Evolutionary conservation across 2,888 invertebrate genomes (phyloP).

Genomic region (Torymus texanus): DNA sequence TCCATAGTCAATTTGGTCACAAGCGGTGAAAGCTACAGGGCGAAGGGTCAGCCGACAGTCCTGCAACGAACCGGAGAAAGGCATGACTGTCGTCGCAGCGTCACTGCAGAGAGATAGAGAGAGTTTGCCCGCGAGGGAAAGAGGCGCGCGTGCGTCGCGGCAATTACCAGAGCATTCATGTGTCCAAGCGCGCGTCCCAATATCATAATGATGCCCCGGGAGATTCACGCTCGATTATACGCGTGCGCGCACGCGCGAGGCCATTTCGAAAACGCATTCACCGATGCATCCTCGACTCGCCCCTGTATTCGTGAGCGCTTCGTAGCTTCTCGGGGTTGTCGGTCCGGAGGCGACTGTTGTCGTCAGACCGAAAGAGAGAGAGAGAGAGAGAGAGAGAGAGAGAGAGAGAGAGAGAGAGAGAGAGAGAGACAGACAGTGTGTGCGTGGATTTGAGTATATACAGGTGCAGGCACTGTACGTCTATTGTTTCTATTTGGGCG

Average conservation of each 20-base stretch:
- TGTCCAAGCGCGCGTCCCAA: conserved; percentile 39
- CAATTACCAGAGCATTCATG: conserved; percentile 59
- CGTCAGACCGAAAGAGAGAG: too few relatives aligned
- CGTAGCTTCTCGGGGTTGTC: too few relatives aligned
- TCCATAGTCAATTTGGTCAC: too few relatives aligned
- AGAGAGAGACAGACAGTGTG: too few relatives aligned
- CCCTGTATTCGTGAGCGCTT: neutral
- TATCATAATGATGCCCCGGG: conserved; percentile 60
- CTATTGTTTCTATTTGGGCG: conserved; percentile 36
- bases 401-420: too few relatives aligned
- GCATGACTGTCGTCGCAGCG: neutral
- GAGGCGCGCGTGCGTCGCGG: conserved; percentile 28
- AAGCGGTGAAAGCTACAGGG: too few relatives aligned
- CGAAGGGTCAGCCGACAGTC: too few relatives aligned
- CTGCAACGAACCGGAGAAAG: too few relatives aligned
- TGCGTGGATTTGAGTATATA: too few relatives aligned
- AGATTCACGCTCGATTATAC: conserved; percentile 59
- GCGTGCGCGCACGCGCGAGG: conserved; percentile 1
- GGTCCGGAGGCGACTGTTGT: too few relatives aligned
- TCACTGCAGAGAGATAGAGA: neutral
- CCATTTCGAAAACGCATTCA: conserved; percentile 58
- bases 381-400: too few relatives aligned
- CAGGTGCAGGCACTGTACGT: neutral
- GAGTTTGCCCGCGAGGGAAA: neutral
- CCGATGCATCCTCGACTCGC: conserved; percentile 13